A percentile compares a stretch with the other conserved stretches of the same genome.
phyloP scores from a whole-genome alignment of 2,113 vertebrate genomes.

The Candoia aspera region DNA sequence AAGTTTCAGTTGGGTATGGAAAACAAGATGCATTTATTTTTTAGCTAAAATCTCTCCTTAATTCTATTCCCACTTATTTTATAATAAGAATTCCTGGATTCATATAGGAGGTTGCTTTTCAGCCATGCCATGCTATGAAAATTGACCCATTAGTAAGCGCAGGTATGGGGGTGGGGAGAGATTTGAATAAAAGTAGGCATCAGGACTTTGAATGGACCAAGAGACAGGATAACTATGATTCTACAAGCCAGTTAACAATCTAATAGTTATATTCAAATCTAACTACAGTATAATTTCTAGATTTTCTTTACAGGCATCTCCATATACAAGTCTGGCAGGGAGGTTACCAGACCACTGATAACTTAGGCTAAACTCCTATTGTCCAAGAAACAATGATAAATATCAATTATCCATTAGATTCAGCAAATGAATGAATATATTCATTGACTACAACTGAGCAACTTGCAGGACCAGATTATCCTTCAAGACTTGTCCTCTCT shows the following conservation, averaged over 20 bases:
- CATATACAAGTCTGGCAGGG: background rate
- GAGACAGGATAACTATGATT: background rate
- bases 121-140: background rate
- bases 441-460: background rate
- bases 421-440: background rate
- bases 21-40: background rate
- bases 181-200: background rate
- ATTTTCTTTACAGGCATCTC: background rate
- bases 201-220: background rate
- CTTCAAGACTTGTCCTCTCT: background rate
- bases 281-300: background rate
- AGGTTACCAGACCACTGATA: background rate
- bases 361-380: background rate
- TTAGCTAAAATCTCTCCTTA: background rate
- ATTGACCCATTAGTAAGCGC: background rate
- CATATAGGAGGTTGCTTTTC: background rate
- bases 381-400: background rate
- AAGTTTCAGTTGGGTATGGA: too few species aligned
- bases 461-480: background rate
- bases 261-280: background rate
- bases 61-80: background rate
- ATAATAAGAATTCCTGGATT: background rate
- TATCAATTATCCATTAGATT: background rate
- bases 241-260: background rate
- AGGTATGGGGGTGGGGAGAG: background rate